Base-by-base conservation (phyloP, 2,797 vertebrate genomes). In the Amniataba percoides region DNA sequence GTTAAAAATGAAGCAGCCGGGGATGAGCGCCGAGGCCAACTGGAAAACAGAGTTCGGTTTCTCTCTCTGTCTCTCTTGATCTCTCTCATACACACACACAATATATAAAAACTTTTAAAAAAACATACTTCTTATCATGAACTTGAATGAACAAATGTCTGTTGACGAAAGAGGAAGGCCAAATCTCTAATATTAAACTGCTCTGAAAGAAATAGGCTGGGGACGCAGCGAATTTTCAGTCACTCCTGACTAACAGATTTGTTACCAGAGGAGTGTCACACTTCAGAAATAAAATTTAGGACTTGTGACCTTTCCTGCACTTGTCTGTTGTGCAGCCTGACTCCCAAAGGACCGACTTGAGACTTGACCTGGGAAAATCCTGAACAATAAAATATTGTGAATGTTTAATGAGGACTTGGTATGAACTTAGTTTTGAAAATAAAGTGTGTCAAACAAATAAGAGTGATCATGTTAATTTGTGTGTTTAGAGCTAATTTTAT, bases 1-100 rank as follows among this genome's bases (percentile, higher is more conserved):
- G 87, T 82, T 83, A 21, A 59, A 75, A 81, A 78, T 52, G 10
- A 77, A 80, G 69, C 57, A 12, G 34, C 5, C 21, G 65, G 43
- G 56, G 52, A 64, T 42, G 58, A 71, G 71, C 23, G 62, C 34
- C 46, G 66, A 55, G n/a, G 64, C 45, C 46, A 76, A 61, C n/a
- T 49, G 72, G 31, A 62, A 59, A 34, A 55, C 34, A 59, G 43
- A 73, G 60, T 60, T 77, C 53, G 21, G n/a, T 63, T 70, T 45
- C 21, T 57, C 43, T 68, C 25, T 16, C 43, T 68, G 21, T 16
- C 40, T 46, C 15, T 55, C 21, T 23, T 46, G 58, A n/a, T n/a
- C 62, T 59, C 58, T 27, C n/a, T 55, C 49, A n/a, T 18, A 27
- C 12, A 52, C 34, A 51, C 48, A 49, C 14, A n/a, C 7, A 46